Evolutionary conservation across 2,113 vertebrate species (phyloP), one percentile per base, ranked within the genome.

Genomic region (Urocitellus parryii): DNA sequence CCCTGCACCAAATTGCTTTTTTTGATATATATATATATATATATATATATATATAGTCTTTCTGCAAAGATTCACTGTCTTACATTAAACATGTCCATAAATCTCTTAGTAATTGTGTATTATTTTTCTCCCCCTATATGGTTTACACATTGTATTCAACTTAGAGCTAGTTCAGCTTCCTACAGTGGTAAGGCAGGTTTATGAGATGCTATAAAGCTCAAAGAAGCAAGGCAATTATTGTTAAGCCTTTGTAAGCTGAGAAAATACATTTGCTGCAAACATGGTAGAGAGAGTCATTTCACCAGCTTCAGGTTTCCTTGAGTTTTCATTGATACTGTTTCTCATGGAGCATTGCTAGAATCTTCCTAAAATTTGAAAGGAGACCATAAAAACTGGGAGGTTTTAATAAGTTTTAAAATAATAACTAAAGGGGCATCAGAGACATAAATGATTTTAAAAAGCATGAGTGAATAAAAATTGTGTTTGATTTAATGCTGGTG

Each of bases 81-180:
- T 61, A 45, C 58, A 42, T 94, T 94, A 95, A 94, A 85, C 63
- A 74, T 78, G n/a, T 56, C 48, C 84, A 79, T 89, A 95, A 95
- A 94, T 96, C n/a, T 93, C 86, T 78, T 27, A 34, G n/a, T 92
- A 92, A 95, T 88, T 84, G 27, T 88, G 29, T 72, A 84, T 91
- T 77, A 81, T 24, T 87, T 95, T 94, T 93, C 78, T n/a, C 70
- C 68, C 58, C 32, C 29, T 58, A 42, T 48, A 24, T 29, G 70
- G 18, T 78, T 95, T 68, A 80, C 3, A 90, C 68, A 85, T 73
- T 93, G 37, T 83, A 65, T 90, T 93, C 70, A 91, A 68, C 70
- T 83, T 67, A 39, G 29, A 48, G 25, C 48, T 91, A 94, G 76
- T 78, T 95, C 93, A 78, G 32, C 48, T 91, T 93, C 67, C 32